These are phyloP conservation scores for Homalodisca vitripennis DNA, from an alignment of 1,140 invertebrate genomes.

Conservation along the genomic window DNA sequence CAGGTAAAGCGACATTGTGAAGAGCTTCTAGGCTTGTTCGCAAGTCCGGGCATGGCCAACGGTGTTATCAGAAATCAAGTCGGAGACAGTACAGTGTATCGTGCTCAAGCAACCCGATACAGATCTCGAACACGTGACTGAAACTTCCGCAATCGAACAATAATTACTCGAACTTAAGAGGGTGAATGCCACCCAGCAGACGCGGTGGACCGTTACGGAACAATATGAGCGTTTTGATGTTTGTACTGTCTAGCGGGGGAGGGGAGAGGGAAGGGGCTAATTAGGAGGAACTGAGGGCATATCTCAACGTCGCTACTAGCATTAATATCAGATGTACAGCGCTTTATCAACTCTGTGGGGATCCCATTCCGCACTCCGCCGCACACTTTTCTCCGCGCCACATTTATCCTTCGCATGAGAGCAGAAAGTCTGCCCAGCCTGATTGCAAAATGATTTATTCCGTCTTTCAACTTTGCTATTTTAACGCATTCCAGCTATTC, in stretches of 20 bases:
- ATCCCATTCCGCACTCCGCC: slow-evolving; percentile 22
- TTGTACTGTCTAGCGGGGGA: slow-evolving; percentile 9
- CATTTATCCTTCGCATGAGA: slow-evolving; percentile 22
- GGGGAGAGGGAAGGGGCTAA: slow-evolving; percentile 2
- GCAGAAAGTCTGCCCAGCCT: slow-evolving; percentile 17
- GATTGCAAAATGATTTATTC: slow-evolving; percentile 23
- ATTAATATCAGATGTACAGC: slow-evolving; percentile 25
- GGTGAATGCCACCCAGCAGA: too few relatives aligned
- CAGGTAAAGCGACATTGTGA: too few relatives aligned
- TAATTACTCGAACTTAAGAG: too few relatives aligned
- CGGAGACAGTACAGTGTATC: too few relatives aligned
- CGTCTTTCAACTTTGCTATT: slow-evolving; percentile 25
- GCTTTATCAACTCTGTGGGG: slow-evolving; percentile 24
- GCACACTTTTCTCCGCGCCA: slow-evolving; percentile 22
- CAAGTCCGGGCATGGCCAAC: too few relatives aligned
- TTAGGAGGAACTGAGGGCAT: slow-evolving; percentile 18
- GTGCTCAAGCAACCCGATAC: too few relatives aligned
- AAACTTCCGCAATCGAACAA: too few relatives aligned
- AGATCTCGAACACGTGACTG: too few relatives aligned
- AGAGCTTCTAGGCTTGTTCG: too few relatives aligned
- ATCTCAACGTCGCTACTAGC: slow-evolving; percentile 25
- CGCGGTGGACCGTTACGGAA: slow-evolving; percentile 11
- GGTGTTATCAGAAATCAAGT: too few relatives aligned
- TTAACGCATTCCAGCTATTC: slow-evolving; percentile 3
- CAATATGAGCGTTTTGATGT: slow-evolving; percentile 25